These are phyloP conservation scores for Coelogynopora nodosa DNA, from an alignment of 2,888 invertebrate species.

Conservation along the genomic window DNA sequence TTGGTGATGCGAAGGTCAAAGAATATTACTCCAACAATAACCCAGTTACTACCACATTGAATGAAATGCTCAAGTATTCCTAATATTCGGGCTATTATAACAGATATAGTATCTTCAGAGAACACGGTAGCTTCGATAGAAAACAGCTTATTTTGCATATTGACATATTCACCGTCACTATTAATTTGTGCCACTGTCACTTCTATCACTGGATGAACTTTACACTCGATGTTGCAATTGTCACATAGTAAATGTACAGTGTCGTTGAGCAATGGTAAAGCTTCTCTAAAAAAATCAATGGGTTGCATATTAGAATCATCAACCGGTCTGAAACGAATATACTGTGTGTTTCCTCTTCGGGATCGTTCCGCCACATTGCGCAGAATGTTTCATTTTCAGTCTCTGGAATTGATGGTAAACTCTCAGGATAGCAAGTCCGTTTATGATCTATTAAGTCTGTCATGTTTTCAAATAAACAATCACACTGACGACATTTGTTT, in stretches of 20 bases:
- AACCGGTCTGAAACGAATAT: too few relatives aligned
- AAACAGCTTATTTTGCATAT: neutral
- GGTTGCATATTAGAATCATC: neutral
- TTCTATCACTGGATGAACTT: neutral
- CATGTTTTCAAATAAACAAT: neutral
- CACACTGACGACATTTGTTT: neutral
- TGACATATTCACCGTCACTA: neutral
- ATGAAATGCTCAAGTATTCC: neutral
- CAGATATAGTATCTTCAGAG: neutral
- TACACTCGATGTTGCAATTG: neutral
- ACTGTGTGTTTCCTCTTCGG: neutral
- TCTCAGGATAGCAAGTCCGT: neutral
- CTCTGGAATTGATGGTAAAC: neutral
- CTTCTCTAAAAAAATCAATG: neutral
- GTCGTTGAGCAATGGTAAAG: neutral
- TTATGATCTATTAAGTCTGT: neutral
- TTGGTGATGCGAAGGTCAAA: neutral
- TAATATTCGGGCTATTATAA: neutral
- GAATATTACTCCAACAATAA: neutral
- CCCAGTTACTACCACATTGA: neutral
- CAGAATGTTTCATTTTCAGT: neutral
- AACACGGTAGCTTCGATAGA: neutral
- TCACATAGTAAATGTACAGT: neutral
- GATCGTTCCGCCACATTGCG: neutral
- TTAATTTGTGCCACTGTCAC: neutral